These are phyloP conservation scores for Columba guinea DNA, from an alignment of 2,797 vertebrate genomes.

Conservation along the genomic window DNA sequence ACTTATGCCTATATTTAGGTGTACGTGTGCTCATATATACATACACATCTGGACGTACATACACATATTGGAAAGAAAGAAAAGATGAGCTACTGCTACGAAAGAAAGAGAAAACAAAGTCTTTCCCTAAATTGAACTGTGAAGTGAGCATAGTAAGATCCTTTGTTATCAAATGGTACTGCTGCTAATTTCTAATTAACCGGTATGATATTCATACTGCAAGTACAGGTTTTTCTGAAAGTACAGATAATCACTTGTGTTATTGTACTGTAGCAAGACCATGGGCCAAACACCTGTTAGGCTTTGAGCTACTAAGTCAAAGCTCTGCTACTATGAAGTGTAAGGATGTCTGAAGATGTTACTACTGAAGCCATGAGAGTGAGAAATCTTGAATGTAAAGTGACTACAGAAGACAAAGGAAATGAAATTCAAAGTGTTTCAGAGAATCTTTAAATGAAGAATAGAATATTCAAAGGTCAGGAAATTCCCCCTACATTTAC, in stretches of 20 bases:
- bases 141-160: fast-evolving
- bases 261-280: background rate
- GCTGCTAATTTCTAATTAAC: background rate
- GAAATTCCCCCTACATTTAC: background rate
- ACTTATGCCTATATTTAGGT: background rate
- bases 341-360: background rate
- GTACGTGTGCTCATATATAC: too few relatives aligned
- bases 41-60: fast-evolving
- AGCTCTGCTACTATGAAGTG: background rate
- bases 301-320: background rate
- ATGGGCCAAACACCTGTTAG: background rate
- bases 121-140: background rate
- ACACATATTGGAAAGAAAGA: background rate
- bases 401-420: background rate
- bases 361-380: background rate
- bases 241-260: background rate
- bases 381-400: background rate
- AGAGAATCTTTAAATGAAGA: background rate
- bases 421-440: background rate
- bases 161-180: background rate
- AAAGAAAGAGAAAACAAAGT: background rate
- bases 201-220: background rate
- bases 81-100: background rate
- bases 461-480: background rate
- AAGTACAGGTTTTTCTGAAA: background rate